Evolutionary conservation across 2,888 invertebrate genomes (phyloP).

Genomic region (Latheticus oryzae): DNA sequence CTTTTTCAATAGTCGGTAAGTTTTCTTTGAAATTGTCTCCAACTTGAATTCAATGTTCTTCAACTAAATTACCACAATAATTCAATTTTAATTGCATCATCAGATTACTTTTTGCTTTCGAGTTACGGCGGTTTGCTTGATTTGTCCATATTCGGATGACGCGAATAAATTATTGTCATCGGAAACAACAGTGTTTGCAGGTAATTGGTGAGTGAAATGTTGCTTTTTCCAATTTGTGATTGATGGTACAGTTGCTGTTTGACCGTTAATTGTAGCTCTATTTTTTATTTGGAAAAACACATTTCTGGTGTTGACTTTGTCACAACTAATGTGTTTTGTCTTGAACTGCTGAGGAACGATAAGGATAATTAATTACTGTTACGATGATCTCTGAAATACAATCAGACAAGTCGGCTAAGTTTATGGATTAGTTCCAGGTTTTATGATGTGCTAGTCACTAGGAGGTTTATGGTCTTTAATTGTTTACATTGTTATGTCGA

Average conservation of each 20-base stretch:
- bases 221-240: constrained; percentile 26
- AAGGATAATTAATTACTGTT: constrained; percentile 14
- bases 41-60: constrained; percentile 12
- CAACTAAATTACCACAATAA: constrained; percentile 16
- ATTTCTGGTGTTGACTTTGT: too few species aligned
- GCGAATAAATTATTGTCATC: constrained; percentile 25
- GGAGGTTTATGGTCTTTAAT: neutral
- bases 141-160: constrained; percentile 25
- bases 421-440: constrained; percentile 12
- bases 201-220: constrained; percentile 32
- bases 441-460: constrained; percentile 11
- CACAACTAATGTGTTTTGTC: neutral
- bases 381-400: constrained; percentile 1
- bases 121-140: constrained; percentile 9
- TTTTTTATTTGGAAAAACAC: too few species aligned
- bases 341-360: neutral
- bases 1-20: neutral
- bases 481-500: neutral
- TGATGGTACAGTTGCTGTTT: constrained; percentile 27
- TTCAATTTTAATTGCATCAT: constrained; percentile 27
- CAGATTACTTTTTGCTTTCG: constrained; percentile 15
- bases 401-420: constrained; percentile 10
- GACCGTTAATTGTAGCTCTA: constrained; percentile 10
- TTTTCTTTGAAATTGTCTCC: neutral
- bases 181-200: constrained; percentile 21